These are phyloP conservation scores for Drosophila picticornis DNA, from an alignment of 2,888 invertebrate species.

Conservation along the genomic window DNA sequence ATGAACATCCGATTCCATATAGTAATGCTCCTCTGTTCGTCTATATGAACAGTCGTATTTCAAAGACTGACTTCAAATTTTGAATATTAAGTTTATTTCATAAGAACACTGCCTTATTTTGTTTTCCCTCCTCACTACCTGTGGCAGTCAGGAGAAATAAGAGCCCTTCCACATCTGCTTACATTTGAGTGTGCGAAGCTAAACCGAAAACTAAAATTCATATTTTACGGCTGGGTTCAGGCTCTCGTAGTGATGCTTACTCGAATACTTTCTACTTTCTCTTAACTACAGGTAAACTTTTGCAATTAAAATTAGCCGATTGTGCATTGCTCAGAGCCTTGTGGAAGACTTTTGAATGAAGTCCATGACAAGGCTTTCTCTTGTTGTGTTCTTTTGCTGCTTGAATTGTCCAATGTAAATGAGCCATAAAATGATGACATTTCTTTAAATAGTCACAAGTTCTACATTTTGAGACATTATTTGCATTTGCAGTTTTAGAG, in stretches of 20 bases:
- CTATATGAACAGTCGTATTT: neutral
- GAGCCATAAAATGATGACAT: constrained; percentile 8
- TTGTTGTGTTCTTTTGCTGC: neutral
- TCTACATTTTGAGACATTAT: constrained; percentile 20
- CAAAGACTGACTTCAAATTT: neutral
- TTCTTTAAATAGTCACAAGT: constrained; percentile 23
- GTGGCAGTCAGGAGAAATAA: neutral
- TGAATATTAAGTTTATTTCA: neutral
- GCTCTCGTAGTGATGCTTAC: neutral
- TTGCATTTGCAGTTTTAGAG: constrained; percentile 16
- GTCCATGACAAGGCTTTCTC: neutral
- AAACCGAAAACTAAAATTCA: neutral
- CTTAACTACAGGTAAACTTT: neutral
- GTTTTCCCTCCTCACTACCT: neutral
- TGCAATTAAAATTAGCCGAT: neutral
- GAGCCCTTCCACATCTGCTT: neutral
- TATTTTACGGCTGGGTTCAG: neutral
- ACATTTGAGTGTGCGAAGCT: neutral
- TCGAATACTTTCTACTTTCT: neutral
- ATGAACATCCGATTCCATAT: neutral
- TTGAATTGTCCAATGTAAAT: neutral
- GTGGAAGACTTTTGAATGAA: neutral
- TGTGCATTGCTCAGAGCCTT: neutral
- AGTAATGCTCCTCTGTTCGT: neutral
- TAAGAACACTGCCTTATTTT: neutral